phyloP scores from a whole-genome alignment of 2,797 vertebrate species.

The Gambelia wislizenii region DNA sequence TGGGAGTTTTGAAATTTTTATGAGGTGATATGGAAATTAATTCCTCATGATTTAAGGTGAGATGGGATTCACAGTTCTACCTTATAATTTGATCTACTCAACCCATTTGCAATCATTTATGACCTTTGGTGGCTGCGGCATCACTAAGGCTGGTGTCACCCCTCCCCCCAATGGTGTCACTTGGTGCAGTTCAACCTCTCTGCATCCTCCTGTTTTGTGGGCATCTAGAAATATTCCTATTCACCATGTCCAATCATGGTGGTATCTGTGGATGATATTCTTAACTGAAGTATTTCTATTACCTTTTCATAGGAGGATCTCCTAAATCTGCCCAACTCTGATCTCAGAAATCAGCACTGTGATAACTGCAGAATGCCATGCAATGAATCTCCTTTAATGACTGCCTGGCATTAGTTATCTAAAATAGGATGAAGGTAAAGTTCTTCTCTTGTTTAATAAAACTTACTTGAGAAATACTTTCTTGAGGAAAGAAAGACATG shows the following conservation, averaged over 20 bases:
- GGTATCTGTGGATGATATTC: background rate
- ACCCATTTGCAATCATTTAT: background rate
- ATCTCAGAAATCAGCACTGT: background rate
- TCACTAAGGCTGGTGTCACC: too few relatives aligned
- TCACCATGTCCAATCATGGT: too few relatives aligned
- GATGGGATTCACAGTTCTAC: background rate
- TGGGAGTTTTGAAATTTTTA: background rate
- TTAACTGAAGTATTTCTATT: background rate
- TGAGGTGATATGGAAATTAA: background rate
- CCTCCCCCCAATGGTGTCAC: too few relatives aligned
- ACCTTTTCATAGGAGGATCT: background rate
- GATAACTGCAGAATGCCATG: background rate
- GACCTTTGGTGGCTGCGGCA: too few relatives aligned
- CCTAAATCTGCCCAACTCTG: background rate
- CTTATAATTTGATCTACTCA: background rate
- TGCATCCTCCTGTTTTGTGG: too few relatives aligned
- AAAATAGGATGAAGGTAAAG: constrained; percentile 16
- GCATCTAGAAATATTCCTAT: background rate
- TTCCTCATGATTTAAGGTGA: background rate
- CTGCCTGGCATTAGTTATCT: background rate
- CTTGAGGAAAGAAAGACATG: background rate
- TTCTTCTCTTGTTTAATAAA: constrained; percentile 1
- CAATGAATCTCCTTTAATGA: background rate
- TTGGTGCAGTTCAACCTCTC: too few relatives aligned
- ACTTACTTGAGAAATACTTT: background rate